Percentiles rank a stretch among this genome's conserved stretches.
Evolutionary conservation across 2,888 invertebrate species (phyloP).

Genomic region (Drosophila ezoana): DNA sequence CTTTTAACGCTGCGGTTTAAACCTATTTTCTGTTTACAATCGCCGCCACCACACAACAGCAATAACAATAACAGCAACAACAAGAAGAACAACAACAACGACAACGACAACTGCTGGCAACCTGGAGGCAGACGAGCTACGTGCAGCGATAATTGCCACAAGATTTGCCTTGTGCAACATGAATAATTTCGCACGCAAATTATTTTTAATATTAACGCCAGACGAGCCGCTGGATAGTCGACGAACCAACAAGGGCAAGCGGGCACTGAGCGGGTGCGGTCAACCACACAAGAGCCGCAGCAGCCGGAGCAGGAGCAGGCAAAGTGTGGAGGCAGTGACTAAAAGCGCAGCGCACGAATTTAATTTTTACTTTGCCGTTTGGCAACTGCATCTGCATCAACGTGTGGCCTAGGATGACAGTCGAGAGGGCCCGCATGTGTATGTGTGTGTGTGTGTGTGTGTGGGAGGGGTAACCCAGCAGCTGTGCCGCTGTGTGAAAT

Average conservation of each 20-base stretch:
- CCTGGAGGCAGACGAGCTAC: conserved; percentile 55
- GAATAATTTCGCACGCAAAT: conserved; percentile 77
- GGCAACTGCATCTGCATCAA: conserved; percentile 36
- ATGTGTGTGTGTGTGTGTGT: conserved; percentile 1
- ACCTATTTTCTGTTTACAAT: conserved; percentile 76
- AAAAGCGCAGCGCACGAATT: conserved; percentile 56
- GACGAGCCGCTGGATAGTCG: conserved; percentile 33
- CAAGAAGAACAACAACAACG: conserved; percentile 4
- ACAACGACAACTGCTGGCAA: conserved; percentile 24
- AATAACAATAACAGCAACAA: conserved; percentile 15
- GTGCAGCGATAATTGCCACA: conserved; percentile 74
- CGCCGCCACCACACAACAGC: conserved; percentile 46
- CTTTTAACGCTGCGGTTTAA: conserved; percentile 75
- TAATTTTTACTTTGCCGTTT: conserved; percentile 47
- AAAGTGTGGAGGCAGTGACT: conserved; percentile 11
- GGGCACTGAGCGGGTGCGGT: conserved; percentile 44
- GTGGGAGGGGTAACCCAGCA: conserved; percentile 35
- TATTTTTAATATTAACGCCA: conserved; percentile 75
- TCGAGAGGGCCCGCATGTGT: conserved; percentile 3
- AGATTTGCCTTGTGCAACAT: conserved; percentile 75
- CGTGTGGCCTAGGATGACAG: conserved; percentile 48
- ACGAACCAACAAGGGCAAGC: conserved; percentile 2
- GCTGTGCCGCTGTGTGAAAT: conserved; percentile 29
- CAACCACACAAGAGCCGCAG: conserved; percentile 29
- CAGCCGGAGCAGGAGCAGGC: background rate